phyloP scores from a whole-genome alignment of 1,140 invertebrate genomes.

The Patella vulgata region DNA sequence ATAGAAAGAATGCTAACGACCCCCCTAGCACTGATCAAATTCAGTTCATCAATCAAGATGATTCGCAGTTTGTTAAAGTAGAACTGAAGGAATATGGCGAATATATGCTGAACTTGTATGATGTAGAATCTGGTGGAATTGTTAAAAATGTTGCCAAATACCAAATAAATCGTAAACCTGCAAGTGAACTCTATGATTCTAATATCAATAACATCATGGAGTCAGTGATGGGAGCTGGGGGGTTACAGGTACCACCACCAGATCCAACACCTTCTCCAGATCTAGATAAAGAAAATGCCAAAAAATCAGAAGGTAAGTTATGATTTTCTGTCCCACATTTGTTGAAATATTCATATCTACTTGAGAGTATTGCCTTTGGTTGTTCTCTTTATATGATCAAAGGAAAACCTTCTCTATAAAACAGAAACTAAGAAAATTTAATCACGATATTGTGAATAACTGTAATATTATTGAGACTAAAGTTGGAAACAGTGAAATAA shows the following conservation, averaged over 20 bases:
- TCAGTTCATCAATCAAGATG: slow-evolving; percentile 46
- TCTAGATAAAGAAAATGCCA: no score
- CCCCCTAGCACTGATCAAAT: slow-evolving; percentile 37
- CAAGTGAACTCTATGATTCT: slow-evolving; percentile 53
- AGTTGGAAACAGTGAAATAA: no score
- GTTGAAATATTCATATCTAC: no score
- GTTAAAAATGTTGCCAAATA: slow-evolving; percentile 51
- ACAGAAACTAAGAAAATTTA: no score
- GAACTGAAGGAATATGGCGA: slow-evolving; percentile 55
- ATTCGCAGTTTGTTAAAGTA: slow-evolving; percentile 42
- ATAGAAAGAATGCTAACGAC: slow-evolving; percentile 52
- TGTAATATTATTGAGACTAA: no score
- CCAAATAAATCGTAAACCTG: slow-evolving; percentile 53
- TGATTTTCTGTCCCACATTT: no score
- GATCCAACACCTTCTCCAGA: background rate
- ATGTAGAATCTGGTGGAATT: slow-evolving; percentile 36
- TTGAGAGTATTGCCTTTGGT: no score
- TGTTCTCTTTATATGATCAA: no score
- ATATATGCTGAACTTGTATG: slow-evolving; percentile 57
- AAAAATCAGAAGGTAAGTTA: no score
- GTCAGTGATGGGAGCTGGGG: slow-evolving; percentile 43
- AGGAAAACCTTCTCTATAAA: no score
- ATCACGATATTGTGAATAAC: no score
- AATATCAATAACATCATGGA: slow-evolving; percentile 53
- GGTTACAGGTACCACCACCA: background rate